Conservation (phyloP, 1,140 invertebrate genomes). For the Gryon sp. region DNA sequence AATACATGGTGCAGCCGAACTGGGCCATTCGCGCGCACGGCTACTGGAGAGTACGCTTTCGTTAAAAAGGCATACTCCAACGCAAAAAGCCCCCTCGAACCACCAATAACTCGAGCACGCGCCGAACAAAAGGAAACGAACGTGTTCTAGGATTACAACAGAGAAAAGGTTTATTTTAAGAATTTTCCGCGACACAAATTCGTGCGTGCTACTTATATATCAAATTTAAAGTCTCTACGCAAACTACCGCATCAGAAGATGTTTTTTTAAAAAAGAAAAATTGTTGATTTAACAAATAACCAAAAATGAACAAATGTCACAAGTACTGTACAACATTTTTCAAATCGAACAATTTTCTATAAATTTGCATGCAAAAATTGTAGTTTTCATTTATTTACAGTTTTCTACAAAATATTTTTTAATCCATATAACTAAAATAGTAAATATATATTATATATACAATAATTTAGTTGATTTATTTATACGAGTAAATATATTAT, state of each 20-base stretch:
- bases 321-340: too few species aligned
- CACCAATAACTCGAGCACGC: slow-evolving; percentile 44
- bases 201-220: too few species aligned
- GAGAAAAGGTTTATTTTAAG: slow-evolving; percentile 57
- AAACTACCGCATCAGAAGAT: slow-evolving; percentile 26
- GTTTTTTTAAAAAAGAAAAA: slow-evolving; percentile 53
- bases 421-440: too few species aligned
- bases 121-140: slow-evolving; percentile 53
- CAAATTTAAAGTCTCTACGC: slow-evolving; percentile 34
- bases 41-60: slow-evolving; percentile 21
- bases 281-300: too few species aligned
- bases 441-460: too few species aligned
- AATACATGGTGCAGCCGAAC: slow-evolving; percentile 34
- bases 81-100: slow-evolving; percentile 23
- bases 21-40: slow-evolving; percentile 24
- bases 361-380: too few species aligned
- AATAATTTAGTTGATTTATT: too few species aligned
- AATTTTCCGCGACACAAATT: slow-evolving; percentile 47
- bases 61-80: slow-evolving; percentile 54
- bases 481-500: too few species aligned
- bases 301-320: too few species aligned
- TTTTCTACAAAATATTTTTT: too few species aligned
- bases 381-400: too few species aligned
- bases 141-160: slow-evolving; percentile 36
- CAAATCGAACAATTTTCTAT: too few species aligned